phyloP scores from a whole-genome alignment of 2,797 vertebrate species.

The Sebastes baramenuke region DNA sequence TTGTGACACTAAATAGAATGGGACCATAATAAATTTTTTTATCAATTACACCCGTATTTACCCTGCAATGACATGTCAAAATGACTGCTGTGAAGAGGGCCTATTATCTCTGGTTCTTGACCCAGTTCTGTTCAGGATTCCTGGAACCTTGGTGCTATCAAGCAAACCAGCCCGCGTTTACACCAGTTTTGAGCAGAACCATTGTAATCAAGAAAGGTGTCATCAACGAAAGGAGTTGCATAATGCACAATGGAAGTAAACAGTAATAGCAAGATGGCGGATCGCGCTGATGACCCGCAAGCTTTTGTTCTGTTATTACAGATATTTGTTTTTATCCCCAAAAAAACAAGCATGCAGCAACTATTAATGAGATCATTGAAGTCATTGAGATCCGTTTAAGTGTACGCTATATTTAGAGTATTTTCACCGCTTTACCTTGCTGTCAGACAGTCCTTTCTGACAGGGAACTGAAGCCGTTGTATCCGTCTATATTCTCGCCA shows the following conservation, averaged over 20 bases:
- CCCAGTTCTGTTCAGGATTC: neutral
- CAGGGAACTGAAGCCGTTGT: too few species aligned
- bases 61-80: too few species aligned
- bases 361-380: neutral
- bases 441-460: too few species aligned
- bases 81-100: fast-evolving
- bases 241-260: neutral
- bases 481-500: too few species aligned
- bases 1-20: too few species aligned
- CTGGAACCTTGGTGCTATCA: neutral
- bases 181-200: neutral
- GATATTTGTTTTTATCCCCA: neutral
- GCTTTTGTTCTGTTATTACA: neutral
- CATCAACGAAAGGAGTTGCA: neutral
- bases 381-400: neutral
- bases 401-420: too few species aligned
- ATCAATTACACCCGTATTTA: too few species aligned
- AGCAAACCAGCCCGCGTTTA: neutral
- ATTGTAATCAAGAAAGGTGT: neutral
- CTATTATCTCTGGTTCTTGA: neutral
- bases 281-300: neutral
- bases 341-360: neutral
- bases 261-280: neutral
- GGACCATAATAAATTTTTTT: too few species aligned
- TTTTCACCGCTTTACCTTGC: too few species aligned